Evolutionary conservation across 2,888 invertebrate genomes (phyloP).

Genomic region (Drosophila mayaguana): DNA sequence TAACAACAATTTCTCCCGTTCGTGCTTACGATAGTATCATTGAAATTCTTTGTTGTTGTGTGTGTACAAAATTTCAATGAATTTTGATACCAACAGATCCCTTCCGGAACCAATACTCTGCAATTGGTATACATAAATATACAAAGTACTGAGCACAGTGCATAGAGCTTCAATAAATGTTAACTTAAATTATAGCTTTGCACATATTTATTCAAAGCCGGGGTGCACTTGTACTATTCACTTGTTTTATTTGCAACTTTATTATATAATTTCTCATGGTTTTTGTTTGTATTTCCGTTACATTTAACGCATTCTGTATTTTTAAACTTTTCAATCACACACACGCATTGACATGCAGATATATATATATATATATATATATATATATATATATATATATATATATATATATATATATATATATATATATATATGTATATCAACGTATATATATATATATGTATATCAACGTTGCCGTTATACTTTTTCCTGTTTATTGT

Average conservation of each 20-base stretch:
- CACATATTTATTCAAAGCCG: conserved; percentile 21
- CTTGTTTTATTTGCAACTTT: conserved; percentile 8
- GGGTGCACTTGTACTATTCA: neutral
- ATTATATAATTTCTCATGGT: conserved; percentile 68
- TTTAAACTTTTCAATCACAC: conserved; percentile 50
- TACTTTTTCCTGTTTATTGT: conserved; percentile 9
- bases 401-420: conserved; percentile 19
- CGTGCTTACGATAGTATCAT: conserved; percentile 2
- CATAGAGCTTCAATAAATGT: no score
- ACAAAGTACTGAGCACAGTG: conserved; percentile 24
- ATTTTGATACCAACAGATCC: conserved; percentile 62
- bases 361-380: conserved; percentile 13
- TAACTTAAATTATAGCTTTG: conserved; percentile 34
- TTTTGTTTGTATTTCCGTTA: conserved; percentile 35
- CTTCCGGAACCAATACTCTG: conserved; percentile 56
- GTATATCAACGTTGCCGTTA: conserved; percentile 34
- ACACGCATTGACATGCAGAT: neutral
- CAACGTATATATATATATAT: conserved; percentile 6
- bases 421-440: no score
- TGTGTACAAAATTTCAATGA: conserved; percentile 46
- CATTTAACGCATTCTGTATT: conserved; percentile 54
- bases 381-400: no score
- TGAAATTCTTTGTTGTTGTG: neutral
- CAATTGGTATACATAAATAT: conserved; percentile 36
- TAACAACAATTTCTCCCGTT: no score